Evolutionary conservation across 2,888 invertebrate species (phyloP), one percentile per base, ranked within the genome.

Genomic region (Galeruca laticollis): DNA sequence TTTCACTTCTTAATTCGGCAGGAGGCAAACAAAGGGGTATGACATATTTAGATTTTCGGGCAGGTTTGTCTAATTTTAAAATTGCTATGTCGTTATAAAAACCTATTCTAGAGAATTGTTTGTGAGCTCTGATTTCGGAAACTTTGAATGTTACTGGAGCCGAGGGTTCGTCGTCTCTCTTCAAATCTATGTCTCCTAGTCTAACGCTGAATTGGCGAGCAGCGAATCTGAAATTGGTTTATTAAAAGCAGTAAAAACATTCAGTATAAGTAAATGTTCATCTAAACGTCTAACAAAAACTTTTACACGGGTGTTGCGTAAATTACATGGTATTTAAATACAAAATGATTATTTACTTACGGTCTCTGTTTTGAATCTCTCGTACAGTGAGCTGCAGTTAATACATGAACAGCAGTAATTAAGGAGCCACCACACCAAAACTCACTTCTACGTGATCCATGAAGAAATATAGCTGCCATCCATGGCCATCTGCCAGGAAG

Each of bases 351-450:
- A 52, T 18, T 20, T 52, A 88, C 92, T 89, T 86, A 97, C 96
- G 94, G 94, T 83, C 94, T 90, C 82, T 96, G 96, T 78, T 93
- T 90, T 0, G 94, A 93, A 84, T 97, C 96, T 73, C 94, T 89
- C 0, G 97, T 97, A 81, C 97, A 97, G 88, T 97, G 97, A 0
- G 97, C 97, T 0, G 97, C 97, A 0, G 97, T 97, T 6, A 97
- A 81, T 79, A 95, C 90, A 82, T 96, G 94, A 60, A 90, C 89
- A 43, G 90, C 87, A n/a, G 93, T 92, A 59, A 97, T 91, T 54
- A 97, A 86, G 0, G 95, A 94, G 0, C 97, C 97, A 0, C 97
- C 97, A 82, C 97, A 97, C 96, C 96, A 96, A 86, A 96, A 96
- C 85, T 96, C 96, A 0, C 94, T 91, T 31, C 95, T 89, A 78